Conservation (phyloP, 2,113 vertebrate genomes). For the Sitta europaea region DNA sequence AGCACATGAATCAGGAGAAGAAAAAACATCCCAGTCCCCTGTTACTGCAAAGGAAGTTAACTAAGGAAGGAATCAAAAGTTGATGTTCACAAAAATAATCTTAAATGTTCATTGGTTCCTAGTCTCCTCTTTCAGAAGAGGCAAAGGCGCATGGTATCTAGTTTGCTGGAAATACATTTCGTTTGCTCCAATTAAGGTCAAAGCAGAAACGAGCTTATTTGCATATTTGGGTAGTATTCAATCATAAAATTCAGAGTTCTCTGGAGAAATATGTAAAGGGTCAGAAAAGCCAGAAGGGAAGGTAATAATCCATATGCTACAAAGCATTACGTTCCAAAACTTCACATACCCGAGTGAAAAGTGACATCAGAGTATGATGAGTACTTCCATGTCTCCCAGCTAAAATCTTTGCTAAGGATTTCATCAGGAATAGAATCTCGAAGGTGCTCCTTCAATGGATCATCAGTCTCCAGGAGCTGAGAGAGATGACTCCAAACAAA, state of each 20-base stretch:
- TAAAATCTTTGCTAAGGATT: conserved; percentile 83
- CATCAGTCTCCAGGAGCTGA: conserved; percentile 80
- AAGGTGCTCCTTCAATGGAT: conserved; percentile 80
- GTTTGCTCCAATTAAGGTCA: neutral
- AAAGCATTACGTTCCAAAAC: neutral
- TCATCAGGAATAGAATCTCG: conserved; percentile 79
- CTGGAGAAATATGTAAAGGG: neutral
- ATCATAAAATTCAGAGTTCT: neutral
- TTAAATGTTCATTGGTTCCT: neutral
- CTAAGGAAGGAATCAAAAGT: neutral
- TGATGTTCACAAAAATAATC: neutral
- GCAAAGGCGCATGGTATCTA: neutral
- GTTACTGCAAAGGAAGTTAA: neutral
- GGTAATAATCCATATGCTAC: neutral
- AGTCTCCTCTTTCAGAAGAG: neutral
- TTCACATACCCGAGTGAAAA: conserved; percentile 69
- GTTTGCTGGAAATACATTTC: neutral
- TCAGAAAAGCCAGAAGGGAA: neutral
- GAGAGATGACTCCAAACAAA: conserved; percentile 89
- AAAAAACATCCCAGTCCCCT: neutral
- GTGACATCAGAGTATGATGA: conserved; percentile 85
- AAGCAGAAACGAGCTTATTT: neutral
- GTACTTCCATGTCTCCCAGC: conserved; percentile 81
- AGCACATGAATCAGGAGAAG: neutral
- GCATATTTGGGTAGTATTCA: neutral